Conservation (phyloP, 2,797 vertebrate species). For the Chelon auratus region DNA sequence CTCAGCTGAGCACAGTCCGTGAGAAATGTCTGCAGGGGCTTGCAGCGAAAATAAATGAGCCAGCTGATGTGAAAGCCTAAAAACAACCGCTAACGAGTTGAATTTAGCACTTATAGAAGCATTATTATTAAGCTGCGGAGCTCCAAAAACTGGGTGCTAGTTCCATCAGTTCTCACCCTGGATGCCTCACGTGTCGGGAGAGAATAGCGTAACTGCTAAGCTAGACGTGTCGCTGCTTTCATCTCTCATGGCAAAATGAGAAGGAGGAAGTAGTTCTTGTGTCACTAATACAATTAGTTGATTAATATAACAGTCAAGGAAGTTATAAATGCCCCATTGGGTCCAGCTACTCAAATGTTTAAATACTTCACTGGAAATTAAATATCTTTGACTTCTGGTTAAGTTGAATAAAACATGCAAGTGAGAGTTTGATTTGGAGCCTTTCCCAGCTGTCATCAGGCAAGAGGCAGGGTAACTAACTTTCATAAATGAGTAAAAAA, state of each 20-base stretch:
- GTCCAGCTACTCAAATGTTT: background rate
- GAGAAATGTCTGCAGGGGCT: slow-evolving; percentile 31
- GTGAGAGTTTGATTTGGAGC: too few species aligned
- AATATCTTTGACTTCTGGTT: background rate
- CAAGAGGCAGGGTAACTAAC: too few species aligned
- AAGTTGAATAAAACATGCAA: background rate
- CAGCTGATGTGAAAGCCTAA: slow-evolving; percentile 26
- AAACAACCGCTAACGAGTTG: slow-evolving; percentile 39
- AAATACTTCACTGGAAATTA: background rate
- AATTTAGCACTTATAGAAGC: background rate
- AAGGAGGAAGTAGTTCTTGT: background rate
- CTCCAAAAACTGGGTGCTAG: slow-evolving; percentile 9
- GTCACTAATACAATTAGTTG: background rate
- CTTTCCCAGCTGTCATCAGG: too few species aligned
- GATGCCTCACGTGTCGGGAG: background rate
- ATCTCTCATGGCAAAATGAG: background rate
- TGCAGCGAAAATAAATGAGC: slow-evolving; percentile 51
- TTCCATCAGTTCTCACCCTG: background rate
- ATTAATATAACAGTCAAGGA: background rate
- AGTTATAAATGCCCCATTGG: background rate
- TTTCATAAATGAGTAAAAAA: too few species aligned
- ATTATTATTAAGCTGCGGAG: slow-evolving; percentile 1
- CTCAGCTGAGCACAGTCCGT: slow-evolving; percentile 14
- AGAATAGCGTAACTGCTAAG: background rate
- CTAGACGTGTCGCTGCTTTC: background rate